phyloP scores from a whole-genome alignment of 2,113 vertebrate species.

The Grantiella picta region DNA sequence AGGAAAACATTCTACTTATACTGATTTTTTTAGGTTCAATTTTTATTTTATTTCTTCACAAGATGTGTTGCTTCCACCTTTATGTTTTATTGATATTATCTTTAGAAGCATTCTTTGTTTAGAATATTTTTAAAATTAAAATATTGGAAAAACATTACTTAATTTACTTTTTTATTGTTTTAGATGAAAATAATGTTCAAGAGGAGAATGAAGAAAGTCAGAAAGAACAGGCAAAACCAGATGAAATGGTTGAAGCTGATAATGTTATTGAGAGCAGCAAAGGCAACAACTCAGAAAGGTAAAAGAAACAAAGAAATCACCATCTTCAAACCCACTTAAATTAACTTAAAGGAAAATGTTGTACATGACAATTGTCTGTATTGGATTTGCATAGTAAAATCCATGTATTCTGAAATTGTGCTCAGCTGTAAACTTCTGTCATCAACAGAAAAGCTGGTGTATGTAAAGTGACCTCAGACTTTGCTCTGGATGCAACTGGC shows the following conservation, averaged over 20 bases:
- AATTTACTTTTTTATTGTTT: not conserved
- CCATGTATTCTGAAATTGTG: not conserved
- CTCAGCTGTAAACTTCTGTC: not conserved
- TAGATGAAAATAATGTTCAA: not conserved
- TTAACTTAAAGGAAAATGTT: not conserved
- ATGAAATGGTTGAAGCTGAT: not conserved
- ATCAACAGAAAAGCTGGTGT: not conserved
- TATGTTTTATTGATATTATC: not conserved
- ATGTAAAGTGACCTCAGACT: not conserved
- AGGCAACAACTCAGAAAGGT: not conserved
- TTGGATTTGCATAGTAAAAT: not conserved
- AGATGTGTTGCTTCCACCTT: not conserved
- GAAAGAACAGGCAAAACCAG: not conserved
- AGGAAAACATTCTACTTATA: not conserved
- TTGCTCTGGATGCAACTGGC: not conserved
- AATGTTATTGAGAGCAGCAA: not conserved
- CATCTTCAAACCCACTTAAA: not conserved
- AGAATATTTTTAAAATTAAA: not conserved
- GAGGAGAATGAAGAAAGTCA: not conserved
- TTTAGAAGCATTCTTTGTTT: not conserved
- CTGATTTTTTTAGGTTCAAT: not conserved
- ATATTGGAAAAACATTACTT: not conserved
- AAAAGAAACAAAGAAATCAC: not conserved
- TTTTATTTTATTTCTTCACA: not conserved
- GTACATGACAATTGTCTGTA: not conserved